Conservation (phyloP, 1,140 invertebrate genomes). For the Sesamia nonagrioides region DNA sequence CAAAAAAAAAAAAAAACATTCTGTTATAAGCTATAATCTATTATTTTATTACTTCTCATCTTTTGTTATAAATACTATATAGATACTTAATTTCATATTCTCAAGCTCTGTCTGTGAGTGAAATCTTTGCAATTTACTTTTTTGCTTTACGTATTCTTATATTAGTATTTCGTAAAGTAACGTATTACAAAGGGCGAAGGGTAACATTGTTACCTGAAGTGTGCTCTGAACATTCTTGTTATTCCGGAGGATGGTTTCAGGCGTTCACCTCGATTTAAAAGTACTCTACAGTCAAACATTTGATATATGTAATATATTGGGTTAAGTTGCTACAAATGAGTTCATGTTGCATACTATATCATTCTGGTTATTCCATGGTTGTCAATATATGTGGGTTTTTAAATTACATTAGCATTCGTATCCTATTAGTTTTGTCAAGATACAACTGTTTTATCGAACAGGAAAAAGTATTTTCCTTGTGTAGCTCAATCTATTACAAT, state of each 20-base stretch:
- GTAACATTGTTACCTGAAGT: conserved; percentile 67
- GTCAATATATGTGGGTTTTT: conserved; percentile 34
- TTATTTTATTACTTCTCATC: too few species aligned
- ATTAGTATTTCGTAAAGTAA: conserved; percentile 26
- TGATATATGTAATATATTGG: background rate
- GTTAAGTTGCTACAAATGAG: background rate
- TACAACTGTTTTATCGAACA: conserved; percentile 35
- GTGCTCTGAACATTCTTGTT: conserved; percentile 57
- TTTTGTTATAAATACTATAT: background rate
- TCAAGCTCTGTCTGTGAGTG: background rate
- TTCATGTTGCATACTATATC: background rate
- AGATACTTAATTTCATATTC: background rate
- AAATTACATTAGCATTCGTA: conserved; percentile 32
- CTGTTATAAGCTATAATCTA: too few species aligned
- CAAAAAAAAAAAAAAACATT: background rate
- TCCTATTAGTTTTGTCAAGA: conserved; percentile 45
- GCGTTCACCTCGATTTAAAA: background rate
- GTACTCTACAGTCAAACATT: background rate
- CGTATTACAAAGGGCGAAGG: conserved; percentile 52
- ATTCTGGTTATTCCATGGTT: conserved; percentile 29
- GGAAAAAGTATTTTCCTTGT: conserved; percentile 30
- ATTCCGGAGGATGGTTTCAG: conserved; percentile 41
- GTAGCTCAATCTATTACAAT: conserved; percentile 16
- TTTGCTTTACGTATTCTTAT: conserved; percentile 7
- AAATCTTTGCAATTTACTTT: background rate